A percentile compares a stretch with the other conserved stretches of the same genome.
Conservation (phyloP, 2,113 vertebrate genomes). For the Orycteropus afer region DNA sequence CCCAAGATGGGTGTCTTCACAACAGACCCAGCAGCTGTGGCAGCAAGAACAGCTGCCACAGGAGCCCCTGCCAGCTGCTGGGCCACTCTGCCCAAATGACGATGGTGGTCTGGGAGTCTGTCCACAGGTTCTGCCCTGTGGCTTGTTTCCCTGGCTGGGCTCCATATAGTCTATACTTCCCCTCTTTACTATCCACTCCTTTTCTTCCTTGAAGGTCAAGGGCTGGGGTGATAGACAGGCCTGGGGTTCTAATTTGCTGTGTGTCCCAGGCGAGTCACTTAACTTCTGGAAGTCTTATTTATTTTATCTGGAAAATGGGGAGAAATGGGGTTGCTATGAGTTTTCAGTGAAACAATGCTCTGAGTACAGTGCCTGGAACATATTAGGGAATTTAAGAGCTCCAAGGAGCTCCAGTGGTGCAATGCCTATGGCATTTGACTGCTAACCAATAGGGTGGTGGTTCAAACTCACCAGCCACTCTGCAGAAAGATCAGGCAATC, state of each 20-base stretch:
- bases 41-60: not conserved
- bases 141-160: not conserved
- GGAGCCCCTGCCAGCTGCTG: accelerated
- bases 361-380: accelerated
- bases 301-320: not conserved
- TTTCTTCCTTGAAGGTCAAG: not conserved
- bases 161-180: not conserved
- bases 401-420: too few species aligned
- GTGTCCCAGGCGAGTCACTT: not conserved
- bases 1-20: not conserved
- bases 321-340: not conserved
- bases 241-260: not conserved
- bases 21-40: not conserved
- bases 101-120: not conserved
- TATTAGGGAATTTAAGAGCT: not conserved
- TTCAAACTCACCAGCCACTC: too few species aligned
- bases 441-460: too few species aligned
- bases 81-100: accelerated
- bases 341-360: not conserved
- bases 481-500: too few species aligned
- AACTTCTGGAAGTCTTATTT: not conserved
- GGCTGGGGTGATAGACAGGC: not conserved
- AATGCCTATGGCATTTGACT: too few species aligned
- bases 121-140: accelerated
- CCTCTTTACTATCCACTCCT: too few species aligned